These are phyloP conservation scores for Melopsittacus undulatus DNA, from an alignment of 2,797 vertebrate species.

Conservation along the genomic window DNA sequence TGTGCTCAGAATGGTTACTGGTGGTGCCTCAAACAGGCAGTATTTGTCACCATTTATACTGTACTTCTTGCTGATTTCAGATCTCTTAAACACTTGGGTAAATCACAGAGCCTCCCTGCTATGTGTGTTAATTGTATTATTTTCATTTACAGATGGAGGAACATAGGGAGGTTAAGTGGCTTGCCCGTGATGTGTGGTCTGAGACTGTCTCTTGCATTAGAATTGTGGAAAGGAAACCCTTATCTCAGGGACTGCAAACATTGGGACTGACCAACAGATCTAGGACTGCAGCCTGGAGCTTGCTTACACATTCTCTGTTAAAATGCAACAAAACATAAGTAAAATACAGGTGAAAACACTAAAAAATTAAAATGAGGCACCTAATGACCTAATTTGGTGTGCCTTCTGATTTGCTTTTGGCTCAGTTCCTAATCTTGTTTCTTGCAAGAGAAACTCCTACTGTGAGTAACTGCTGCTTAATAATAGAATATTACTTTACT, in stretches of 20 bases:
- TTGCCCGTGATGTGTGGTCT: not conserved
- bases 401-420: not conserved
- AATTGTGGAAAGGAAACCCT: not conserved
- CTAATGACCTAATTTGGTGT: not conserved
- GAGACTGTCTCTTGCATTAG: not conserved
- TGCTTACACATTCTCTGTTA: not conserved
- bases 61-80: not conserved
- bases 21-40: not conserved
- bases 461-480: conserved; percentile 16
- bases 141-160: not conserved
- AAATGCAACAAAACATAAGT: not conserved
- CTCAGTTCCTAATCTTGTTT: not conserved
- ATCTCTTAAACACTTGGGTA: not conserved
- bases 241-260: not conserved
- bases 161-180: not conserved
- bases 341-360: not conserved
- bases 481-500: conserved; percentile 57
- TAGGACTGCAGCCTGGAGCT: not conserved
- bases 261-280: not conserved
- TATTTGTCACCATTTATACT: not conserved
- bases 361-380: not conserved
- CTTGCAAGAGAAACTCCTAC: not conserved
- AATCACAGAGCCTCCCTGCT: not conserved
- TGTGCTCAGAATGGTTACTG: not conserved
- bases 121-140: not conserved